These are phyloP conservation scores for Tangara arthus DNA, from an alignment of 2,797 vertebrate species.

Conservation along the genomic window DNA sequence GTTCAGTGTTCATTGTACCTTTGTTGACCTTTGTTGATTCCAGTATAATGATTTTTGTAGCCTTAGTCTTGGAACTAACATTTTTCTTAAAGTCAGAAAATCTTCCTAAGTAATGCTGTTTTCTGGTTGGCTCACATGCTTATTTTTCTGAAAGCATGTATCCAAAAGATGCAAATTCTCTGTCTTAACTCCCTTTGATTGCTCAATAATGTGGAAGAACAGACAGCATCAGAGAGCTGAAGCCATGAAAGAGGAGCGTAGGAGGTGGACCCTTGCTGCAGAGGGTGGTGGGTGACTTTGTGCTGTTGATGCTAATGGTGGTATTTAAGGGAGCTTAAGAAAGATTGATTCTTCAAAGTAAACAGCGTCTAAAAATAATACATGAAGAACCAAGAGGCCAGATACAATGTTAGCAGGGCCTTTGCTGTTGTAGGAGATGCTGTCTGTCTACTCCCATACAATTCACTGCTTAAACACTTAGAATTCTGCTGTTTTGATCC, in stretches of 20 bases:
- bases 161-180: not conserved
- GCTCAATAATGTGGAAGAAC: not conserved
- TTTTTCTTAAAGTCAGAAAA: not conserved
- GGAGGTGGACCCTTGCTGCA: not conserved
- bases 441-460: not conserved
- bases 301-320: not conserved
- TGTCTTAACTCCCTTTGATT: not conserved
- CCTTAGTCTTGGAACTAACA: not conserved
- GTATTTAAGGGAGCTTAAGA: not conserved
- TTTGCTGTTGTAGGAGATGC: not conserved
- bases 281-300: not conserved
- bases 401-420: not conserved
- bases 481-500: not conserved
- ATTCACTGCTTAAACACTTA: not conserved
- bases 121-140: not conserved
- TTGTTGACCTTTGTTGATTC: not conserved
- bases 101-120: not conserved
- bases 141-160: not conserved
- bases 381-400: not conserved
- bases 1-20: not conserved
- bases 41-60: not conserved
- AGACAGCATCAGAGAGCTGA: not conserved
- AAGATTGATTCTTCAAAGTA: not conserved
- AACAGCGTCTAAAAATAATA: not conserved
- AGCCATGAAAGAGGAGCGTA: not conserved